phyloP scores from a whole-genome alignment of 2,113 vertebrate species.

The Ictalurus punctatus region DNA sequence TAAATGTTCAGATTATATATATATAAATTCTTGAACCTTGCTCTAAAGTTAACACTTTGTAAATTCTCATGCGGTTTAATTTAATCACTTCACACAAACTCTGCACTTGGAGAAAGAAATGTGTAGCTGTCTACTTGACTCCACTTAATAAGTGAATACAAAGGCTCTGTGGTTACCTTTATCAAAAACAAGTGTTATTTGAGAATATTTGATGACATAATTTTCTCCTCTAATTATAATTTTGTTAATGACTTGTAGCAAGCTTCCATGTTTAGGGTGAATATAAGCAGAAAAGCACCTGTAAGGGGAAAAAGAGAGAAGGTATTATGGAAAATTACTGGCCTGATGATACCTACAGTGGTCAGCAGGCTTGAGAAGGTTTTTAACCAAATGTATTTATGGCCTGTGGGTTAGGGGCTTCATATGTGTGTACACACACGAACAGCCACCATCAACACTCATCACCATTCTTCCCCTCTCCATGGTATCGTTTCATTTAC shows the following conservation, averaged over 20 bases:
- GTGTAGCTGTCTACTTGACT: not conserved
- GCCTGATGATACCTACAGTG: conserved; percentile 60
- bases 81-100: not conserved
- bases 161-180: not conserved
- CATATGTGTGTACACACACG: conserved; percentile 41
- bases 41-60: not conserved
- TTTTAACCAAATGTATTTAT: conserved; percentile 72
- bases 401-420: conserved; percentile 60
- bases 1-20: not conserved
- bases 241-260: not conserved
- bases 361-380: conserved; percentile 53
- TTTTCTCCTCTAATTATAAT: not conserved
- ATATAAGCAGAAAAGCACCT: conserved; percentile 33
- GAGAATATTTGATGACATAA: not conserved
- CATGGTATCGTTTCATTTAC: not conserved
- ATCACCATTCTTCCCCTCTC: conserved; percentile 30
- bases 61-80: not conserved
- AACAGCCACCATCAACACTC: conserved; percentile 43
- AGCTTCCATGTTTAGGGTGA: not conserved
- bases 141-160: conserved; percentile 14
- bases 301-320: conserved; percentile 9
- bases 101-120: not conserved
- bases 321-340: conserved; percentile 71
- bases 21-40: not conserved
- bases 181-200: not conserved